A percentile compares a stretch with the other conserved stretches of the same genome.
phyloP scores from a whole-genome alignment of 2,888 invertebrate species.

The Ashinkailepas kermadecensis region DNA sequence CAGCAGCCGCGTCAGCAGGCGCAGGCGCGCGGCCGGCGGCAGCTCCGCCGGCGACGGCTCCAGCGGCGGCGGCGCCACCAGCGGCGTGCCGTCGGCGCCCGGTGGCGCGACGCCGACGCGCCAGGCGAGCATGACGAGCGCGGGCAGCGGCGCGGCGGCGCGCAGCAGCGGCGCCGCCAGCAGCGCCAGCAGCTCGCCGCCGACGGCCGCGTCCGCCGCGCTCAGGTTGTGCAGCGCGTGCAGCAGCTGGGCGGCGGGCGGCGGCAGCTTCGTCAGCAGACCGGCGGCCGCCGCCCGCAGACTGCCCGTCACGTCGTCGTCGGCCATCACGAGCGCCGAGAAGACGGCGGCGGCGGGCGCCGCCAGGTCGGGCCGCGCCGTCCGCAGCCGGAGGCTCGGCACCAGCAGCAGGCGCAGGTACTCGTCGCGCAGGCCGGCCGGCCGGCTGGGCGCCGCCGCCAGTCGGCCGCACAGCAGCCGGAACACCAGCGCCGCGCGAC shows the following conservation, averaged over 20 bases:
- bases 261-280: neutral
- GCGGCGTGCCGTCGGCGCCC: neutral
- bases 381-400: neutral
- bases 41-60: neutral
- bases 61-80: neutral
- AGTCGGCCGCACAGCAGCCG: neutral
- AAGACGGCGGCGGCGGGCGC: neutral
- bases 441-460: neutral
- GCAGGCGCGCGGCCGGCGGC: neutral
- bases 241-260: slow-evolving; percentile 3
- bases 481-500: neutral
- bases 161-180: neutral
- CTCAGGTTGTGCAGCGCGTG: neutral
- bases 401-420: neutral
- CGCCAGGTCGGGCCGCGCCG: neutral
- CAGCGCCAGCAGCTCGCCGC: neutral
- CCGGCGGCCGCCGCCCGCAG: neutral
- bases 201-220: neutral
- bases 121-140: neutral
- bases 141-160: neutral
- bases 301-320: neutral
- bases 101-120: neutral
- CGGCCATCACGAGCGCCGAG: neutral
- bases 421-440: neutral
- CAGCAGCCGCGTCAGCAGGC: neutral